phyloP scores from a whole-genome alignment of 2,113 vertebrate species.

The Ptilorrhoa leucosticta region DNA sequence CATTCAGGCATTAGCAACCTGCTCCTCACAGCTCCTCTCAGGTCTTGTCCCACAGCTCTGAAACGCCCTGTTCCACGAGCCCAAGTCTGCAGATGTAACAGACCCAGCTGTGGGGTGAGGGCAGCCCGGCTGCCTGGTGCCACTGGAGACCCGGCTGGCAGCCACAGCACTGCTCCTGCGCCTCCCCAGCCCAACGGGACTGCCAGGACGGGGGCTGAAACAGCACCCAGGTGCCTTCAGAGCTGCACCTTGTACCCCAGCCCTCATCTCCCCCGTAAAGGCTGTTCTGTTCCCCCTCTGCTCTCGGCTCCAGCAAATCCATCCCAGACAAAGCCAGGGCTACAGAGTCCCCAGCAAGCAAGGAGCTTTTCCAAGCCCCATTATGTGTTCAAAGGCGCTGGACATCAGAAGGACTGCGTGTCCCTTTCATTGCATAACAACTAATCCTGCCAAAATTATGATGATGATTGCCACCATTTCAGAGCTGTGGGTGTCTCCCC shows the following conservation, averaged over 20 bases:
- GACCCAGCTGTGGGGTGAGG: not conserved
- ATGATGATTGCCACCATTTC: not conserved
- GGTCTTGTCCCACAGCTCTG: not conserved
- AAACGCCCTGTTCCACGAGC: rapidly evolving
- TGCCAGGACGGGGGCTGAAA: not conserved
- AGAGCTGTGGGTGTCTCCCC: not conserved
- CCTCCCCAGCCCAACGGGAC: not conserved
- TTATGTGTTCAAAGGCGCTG: not conserved
- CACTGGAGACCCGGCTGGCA: rapidly evolving
- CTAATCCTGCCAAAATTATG: not conserved
- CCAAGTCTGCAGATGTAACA: rapidly evolving
- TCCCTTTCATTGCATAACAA: not conserved
- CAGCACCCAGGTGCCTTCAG: not conserved
- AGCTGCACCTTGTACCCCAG: not conserved
- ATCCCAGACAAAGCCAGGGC: not conserved
- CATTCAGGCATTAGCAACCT: not conserved
- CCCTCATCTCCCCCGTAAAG: rapidly evolving
- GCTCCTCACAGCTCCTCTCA: not conserved
- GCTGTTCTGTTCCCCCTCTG: not conserved
- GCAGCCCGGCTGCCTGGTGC: rapidly evolving
- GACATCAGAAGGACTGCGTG: not conserved
- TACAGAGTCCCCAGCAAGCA: rapidly evolving
- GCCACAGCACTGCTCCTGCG: rapidly evolving
- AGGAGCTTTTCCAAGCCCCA: not conserved
- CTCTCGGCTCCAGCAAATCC: not conserved